These are phyloP conservation scores for Chaetodon auriga DNA, from an alignment of 2,113 vertebrate species.

Conservation along the genomic window DNA sequence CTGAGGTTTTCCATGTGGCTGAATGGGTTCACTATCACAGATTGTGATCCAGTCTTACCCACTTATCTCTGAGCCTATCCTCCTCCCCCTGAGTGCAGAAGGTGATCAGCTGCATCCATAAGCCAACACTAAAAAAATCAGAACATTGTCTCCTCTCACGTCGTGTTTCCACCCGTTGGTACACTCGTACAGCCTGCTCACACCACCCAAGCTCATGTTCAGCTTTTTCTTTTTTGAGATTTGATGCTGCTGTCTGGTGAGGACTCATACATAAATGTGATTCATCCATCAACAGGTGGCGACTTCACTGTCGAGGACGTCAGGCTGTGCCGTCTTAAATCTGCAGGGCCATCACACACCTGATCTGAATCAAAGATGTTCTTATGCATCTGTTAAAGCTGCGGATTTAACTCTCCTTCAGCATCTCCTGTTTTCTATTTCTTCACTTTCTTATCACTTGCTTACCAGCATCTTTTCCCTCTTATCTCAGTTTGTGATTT, in stretches of 20 bases:
- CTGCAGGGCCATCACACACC: background rate
- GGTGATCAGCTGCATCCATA: background rate
- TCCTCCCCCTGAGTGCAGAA: background rate
- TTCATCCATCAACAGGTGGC: constrained; percentile 1
- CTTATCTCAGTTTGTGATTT: too few relatives aligned
- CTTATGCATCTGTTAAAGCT: too few relatives aligned
- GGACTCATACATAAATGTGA: background rate
- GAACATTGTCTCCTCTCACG: too few relatives aligned
- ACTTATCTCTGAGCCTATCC: background rate
- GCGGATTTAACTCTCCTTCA: too few relatives aligned
- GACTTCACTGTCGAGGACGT: background rate
- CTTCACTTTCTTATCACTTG: too few relatives aligned
- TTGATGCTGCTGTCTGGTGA: background rate
- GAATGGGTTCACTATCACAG: background rate
- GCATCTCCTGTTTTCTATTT: too few relatives aligned
- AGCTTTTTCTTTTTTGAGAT: background rate
- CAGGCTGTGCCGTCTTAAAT: background rate
- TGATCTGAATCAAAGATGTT: background rate
- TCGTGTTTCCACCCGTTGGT: background rate
- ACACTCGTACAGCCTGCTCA: background rate
- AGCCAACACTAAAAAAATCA: too few relatives aligned
- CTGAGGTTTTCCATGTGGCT: background rate
- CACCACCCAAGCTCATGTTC: background rate
- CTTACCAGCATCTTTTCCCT: too few relatives aligned
- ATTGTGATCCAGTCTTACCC: background rate